These are phyloP conservation scores for Neoitamus cyanurus DNA, from an alignment of 2,888 invertebrate species.

Conservation along the genomic window DNA sequence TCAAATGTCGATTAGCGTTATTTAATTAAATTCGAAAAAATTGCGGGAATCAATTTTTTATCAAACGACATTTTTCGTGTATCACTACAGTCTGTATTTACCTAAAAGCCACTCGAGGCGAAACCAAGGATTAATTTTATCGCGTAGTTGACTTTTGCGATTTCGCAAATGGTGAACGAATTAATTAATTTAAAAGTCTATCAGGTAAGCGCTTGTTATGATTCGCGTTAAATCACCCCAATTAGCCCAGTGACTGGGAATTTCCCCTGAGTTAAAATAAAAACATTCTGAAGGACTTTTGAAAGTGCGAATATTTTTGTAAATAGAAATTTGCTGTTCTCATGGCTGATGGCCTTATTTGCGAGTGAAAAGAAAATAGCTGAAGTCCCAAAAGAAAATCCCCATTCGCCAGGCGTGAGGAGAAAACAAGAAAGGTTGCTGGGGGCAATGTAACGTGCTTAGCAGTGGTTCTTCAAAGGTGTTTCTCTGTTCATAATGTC, in stretches of 20 bases:
- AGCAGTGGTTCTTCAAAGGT: constrained; percentile 15
- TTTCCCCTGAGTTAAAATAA: not conserved
- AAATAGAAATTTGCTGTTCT: not conserved
- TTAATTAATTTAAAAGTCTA: not conserved
- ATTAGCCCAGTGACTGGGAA: not conserved
- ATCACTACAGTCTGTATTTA: not conserved
- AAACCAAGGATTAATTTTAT: constrained; percentile 1
- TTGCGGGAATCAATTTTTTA: not conserved
- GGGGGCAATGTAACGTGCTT: not conserved
- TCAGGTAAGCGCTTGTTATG: not conserved
- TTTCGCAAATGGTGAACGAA: not conserved
- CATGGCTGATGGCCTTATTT: not conserved
- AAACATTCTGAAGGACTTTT: not conserved
- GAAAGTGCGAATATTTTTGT: not conserved
- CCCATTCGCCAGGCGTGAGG: not conserved
- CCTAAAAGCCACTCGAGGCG: not conserved
- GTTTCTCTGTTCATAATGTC: constrained; percentile 22
- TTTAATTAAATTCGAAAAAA: not conserved
- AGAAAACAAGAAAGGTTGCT: not conserved
- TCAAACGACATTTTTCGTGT: not conserved
- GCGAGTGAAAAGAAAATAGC: not conserved
- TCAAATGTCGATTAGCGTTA: not conserved
- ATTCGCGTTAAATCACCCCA: not conserved
- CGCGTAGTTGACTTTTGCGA: not conserved
- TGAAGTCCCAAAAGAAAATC: not conserved